Evolutionary conservation across 2,797 vertebrate genomes (phyloP).

Genomic region (Cynodonichthys magdalenae): DNA sequence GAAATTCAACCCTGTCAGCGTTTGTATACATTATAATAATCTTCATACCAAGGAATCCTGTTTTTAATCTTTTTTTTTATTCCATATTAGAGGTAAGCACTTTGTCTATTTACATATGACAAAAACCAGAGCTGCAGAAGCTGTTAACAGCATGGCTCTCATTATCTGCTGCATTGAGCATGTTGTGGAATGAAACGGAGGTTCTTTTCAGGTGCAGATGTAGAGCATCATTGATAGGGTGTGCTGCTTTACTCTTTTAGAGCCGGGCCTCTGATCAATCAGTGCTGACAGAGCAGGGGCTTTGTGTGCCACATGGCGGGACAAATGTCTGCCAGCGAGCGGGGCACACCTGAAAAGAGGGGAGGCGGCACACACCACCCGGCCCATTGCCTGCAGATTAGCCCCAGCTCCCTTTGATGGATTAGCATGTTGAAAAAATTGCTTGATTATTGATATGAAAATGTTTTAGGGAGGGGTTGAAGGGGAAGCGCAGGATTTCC

Average conservation of each 20-base stretch:
- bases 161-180: slow-evolving; percentile 84
- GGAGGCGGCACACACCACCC: slow-evolving; percentile 53
- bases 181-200: slow-evolving; percentile 77
- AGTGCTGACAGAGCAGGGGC: slow-evolving; percentile 89
- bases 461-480: slow-evolving; percentile 80
- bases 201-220: slow-evolving; percentile 79
- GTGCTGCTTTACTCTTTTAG: slow-evolving; percentile 84
- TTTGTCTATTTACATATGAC: slow-evolving; percentile 80
- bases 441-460: slow-evolving; percentile 99
- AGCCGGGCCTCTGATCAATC: slow-evolving; percentile 94
- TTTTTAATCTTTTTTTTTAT: slow-evolving; percentile 45
- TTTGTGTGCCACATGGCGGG: slow-evolving; percentile 90
- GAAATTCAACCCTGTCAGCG: slow-evolving; percentile 83
- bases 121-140: slow-evolving; percentile 78
- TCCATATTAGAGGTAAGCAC: slow-evolving; percentile 78
- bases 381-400: slow-evolving; percentile 86
- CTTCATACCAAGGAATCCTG: slow-evolving; percentile 59
- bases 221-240: slow-evolving; percentile 88
- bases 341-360: slow-evolving; percentile 91
- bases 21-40: slow-evolving; percentile 85
- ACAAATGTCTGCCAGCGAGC: slow-evolving; percentile 94
- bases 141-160: slow-evolving; percentile 80
- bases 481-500: slow-evolving; percentile 39
- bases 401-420: slow-evolving; percentile 95
- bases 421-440: slow-evolving; percentile 99